phyloP scores from a whole-genome alignment of 1,140 invertebrate genomes.

The Cotesia typhae region DNA sequence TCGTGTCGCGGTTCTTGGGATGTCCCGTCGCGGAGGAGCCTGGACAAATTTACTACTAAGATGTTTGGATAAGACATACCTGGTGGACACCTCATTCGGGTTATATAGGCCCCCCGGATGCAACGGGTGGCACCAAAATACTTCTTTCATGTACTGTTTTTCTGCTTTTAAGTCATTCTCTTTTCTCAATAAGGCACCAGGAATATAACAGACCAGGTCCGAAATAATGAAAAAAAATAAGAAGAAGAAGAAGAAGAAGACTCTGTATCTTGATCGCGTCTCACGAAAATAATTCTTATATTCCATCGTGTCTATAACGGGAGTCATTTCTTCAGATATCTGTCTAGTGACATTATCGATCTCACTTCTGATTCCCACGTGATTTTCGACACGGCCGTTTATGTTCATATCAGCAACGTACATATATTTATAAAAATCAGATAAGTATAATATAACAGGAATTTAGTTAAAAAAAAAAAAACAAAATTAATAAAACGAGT shows the following conservation, averaged over 20 bases:
- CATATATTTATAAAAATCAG: no score
- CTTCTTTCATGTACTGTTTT: slow-evolving; percentile 22
- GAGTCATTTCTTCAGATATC: slow-evolving; percentile 11
- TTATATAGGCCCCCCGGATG: slow-evolving; percentile 39
- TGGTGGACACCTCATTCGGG: slow-evolving; percentile 57
- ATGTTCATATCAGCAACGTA: background rate
- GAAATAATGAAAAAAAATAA: background rate
- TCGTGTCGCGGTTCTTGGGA: slow-evolving; percentile 39
- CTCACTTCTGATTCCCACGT: no score
- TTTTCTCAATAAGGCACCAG: background rate
- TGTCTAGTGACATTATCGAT: no score
- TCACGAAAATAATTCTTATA: slow-evolving; percentile 53
- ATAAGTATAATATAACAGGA: no score
- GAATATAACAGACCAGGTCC: background rate
- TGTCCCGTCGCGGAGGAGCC: slow-evolving; percentile 44
- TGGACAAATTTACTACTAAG: slow-evolving; percentile 61
- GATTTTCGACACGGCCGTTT: background rate
- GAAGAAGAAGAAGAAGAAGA: background rate
- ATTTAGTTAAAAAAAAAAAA: no score
- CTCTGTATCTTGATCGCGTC: slow-evolving; percentile 42
- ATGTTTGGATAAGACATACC: slow-evolving; percentile 60
- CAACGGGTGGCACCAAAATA: slow-evolving; percentile 35
- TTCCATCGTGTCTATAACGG: slow-evolving; percentile 22
- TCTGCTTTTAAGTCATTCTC: slow-evolving; percentile 19
- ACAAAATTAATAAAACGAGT: no score